Base-by-base conservation (phyloP, 2,888 invertebrate species). In the Conchocele bisecta region DNA sequence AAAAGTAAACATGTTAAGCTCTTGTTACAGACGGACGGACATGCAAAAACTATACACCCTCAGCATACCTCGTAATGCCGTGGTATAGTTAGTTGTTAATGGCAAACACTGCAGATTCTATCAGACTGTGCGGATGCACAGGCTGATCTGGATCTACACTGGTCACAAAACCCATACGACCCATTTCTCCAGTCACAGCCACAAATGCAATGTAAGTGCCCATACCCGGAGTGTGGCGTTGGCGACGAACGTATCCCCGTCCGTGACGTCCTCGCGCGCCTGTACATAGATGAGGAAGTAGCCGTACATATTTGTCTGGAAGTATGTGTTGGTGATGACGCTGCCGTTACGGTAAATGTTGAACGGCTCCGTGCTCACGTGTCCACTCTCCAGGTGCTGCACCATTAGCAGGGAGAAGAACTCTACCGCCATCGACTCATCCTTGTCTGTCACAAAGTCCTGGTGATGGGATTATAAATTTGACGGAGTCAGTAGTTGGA, bases 271-370 rank as follows among this genome's bases (percentile, higher is more conserved):
- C 48, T 83, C 83, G 39, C 58, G 64, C 13, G 84, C 86, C 35
- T 78, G 76, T 37, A 84, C 81, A 37, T 71, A 79, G 48, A 86
- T 80, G 28, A 75, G 96, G 89, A 98, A 98, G 91, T 97, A 98
- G 41, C 98, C 98, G 89, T 97, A 98, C 98, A 98, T 98, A 61
- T 96, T 96, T 84, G 96, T 95, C 90, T 98, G 97, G 0, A 98
- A 98, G 92, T 98, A 98, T 88, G 98, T 98, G 91, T 98, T 98
- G 4, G 98, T 93, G 67, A 94, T 94, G 26, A 98, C 94, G 0
- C 86, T 83, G 1, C 89, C 90, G 67, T 86, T 86, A 9, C 70
- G 65, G 59, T 83, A 87, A 35, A 90, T 67, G 11, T 67, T 58
- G 75, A 90, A 89, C 9, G 88, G 86, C 20, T 79, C 73, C 7